phyloP scores from a whole-genome alignment of 1,140 invertebrate species.

The Tenebrio molitor region DNA sequence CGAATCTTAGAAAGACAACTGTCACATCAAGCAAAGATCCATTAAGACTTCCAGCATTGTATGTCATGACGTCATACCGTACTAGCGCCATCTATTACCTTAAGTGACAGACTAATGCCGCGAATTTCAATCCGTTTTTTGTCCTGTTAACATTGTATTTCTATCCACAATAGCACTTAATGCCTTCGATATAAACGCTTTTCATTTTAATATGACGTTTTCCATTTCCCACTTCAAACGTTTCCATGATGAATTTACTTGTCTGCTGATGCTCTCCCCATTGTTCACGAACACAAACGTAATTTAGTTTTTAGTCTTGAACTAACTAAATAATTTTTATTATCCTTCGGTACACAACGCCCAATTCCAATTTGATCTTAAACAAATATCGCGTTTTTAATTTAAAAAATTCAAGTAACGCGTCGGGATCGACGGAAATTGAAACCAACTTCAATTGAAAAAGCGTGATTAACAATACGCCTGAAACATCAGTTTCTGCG shows the following conservation, averaged over 20 bases:
- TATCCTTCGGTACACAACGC: conserved; percentile 7
- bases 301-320: conserved; percentile 28
- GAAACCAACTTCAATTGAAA: not conserved
- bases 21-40: conserved; percentile 58
- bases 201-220: conserved; percentile 57
- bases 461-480: not conserved
- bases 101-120: conserved; percentile 60
- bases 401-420: conserved; percentile 2
- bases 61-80: conserved; percentile 55
- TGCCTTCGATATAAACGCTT: conserved; percentile 49
- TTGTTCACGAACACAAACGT: conserved; percentile 30
- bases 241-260: conserved; percentile 42
- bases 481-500: not conserved
- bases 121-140: conserved; percentile 60
- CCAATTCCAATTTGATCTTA: not conserved
- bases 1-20: conserved; percentile 55
- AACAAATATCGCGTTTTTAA: not conserved
- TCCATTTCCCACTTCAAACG: conserved; percentile 56
- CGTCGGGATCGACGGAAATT: conserved; percentile 3
- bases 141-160: conserved; percentile 53
- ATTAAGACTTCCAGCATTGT: conserved; percentile 53
- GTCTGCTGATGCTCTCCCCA: conserved; percentile 26
- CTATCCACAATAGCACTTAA: conserved; percentile 55
- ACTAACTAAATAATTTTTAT: conserved; percentile 26
- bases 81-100: conserved; percentile 59